These are phyloP conservation scores for Nomada hirtipes DNA, from an alignment of 2,888 invertebrate genomes.

Conservation along the genomic window DNA sequence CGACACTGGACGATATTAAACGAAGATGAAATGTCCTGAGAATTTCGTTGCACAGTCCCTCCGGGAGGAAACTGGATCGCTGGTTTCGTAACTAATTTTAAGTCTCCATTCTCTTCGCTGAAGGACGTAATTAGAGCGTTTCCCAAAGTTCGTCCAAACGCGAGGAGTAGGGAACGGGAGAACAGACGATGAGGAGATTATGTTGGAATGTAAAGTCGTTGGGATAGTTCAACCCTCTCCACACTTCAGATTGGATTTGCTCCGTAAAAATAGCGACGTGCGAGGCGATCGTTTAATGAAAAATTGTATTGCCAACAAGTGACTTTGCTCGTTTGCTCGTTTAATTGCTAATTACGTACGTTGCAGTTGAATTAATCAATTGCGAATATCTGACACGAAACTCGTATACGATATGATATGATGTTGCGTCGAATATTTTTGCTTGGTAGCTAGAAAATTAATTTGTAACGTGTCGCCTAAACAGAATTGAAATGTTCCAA, in stretches of 20 bases:
- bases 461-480: background rate
- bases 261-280: background rate
- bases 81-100: slow-evolving; percentile 62
- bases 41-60: slow-evolving; percentile 38
- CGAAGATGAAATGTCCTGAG: slow-evolving; percentile 30
- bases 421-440: too few relatives aligned
- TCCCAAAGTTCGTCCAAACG: slow-evolving; percentile 57
- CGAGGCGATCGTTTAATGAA: background rate
- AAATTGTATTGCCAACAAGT: background rate
- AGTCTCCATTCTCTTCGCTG: slow-evolving; percentile 62
- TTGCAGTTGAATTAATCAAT: too few relatives aligned
- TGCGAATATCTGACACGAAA: too few relatives aligned
- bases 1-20: slow-evolving; percentile 26
- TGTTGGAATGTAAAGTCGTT: slow-evolving; percentile 47
- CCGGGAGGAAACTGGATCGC: slow-evolving; percentile 54
- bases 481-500: background rate
- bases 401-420: too few relatives aligned
- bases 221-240: slow-evolving; percentile 14
- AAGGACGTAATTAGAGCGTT: slow-evolving; percentile 69
- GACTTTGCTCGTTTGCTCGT: too few relatives aligned
- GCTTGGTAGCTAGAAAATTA: too few relatives aligned
- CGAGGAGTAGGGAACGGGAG: slow-evolving; percentile 24
- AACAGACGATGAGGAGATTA: slow-evolving; percentile 45
- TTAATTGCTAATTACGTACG: too few relatives aligned
- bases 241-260: slow-evolving; percentile 8